A percentile compares a stretch with the other conserved stretches of the same genome.
Conservation (phyloP, 30 jellyfish, hydroid and myxozoan species). For the Hydractinia symbiolongicarpus region DNA sequence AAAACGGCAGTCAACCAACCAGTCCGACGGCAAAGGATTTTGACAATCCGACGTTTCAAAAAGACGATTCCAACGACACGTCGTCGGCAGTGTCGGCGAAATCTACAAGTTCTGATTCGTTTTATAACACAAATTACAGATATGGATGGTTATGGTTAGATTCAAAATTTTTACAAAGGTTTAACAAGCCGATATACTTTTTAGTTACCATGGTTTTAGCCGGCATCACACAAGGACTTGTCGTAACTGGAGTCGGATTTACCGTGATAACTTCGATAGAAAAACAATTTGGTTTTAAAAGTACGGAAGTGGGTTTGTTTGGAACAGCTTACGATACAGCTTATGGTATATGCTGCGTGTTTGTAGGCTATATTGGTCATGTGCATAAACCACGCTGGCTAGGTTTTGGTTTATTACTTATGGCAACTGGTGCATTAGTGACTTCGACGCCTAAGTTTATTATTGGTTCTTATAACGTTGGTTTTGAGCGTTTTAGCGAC, state of each 20-base stretch:
- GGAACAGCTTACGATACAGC: conserved; percentile 77
- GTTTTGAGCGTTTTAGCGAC: conserved; percentile 59
- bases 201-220: conserved; percentile 39
- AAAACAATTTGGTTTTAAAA: conserved; percentile 73
- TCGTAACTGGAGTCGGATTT: conserved; percentile 77
- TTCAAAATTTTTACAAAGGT: conserved; percentile 37
- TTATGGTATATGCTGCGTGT: conserved; percentile 64
- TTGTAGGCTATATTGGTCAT: conserved; percentile 76
- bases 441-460: conserved; percentile 71
- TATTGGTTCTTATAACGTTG: conserved; percentile 68
- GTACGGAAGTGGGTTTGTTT: conserved; percentile 65
- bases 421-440: conserved; percentile 68
- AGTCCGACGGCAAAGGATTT: not conserved
- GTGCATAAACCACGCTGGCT: conserved; percentile 61
- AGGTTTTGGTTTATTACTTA: conserved; percentile 63
- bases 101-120: conserved; percentile 9
- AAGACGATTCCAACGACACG: not conserved
- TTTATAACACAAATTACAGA: conserved; percentile 26
- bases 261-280: conserved; percentile 71
- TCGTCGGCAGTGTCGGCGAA: not conserved
- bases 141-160: conserved; percentile 69
- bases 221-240: conserved; percentile 80
- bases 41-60: conserved; percentile 2
- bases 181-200: conserved; percentile 64
- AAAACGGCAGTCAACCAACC: not conserved